Percentiles rank a stretch among this genome's conserved stretches.
phyloP scores from a whole-genome alignment of 2,797 vertebrate species.

The Trachurus trachurus region DNA sequence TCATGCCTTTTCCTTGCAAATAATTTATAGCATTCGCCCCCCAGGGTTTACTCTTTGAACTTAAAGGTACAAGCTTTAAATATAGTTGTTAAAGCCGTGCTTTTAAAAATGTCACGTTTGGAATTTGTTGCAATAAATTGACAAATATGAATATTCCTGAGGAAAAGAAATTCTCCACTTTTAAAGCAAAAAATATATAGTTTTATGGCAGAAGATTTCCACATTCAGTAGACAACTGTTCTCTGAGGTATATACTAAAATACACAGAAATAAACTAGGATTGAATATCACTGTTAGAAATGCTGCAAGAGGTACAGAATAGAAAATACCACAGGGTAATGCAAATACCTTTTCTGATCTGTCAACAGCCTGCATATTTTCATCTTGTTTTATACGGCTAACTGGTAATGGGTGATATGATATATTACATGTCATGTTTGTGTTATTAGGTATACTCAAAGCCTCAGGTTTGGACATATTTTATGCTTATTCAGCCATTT shows the following conservation, averaged over 20 bases:
- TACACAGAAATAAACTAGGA: not conserved
- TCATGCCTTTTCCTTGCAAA: constrained; percentile 86
- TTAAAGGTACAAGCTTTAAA: constrained; percentile 84
- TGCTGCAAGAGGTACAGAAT: constrained; percentile 52
- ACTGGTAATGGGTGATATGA: constrained; percentile 90
- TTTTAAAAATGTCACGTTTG: constrained; percentile 61
- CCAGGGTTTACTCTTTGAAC: constrained; percentile 86
- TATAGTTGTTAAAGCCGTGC: constrained; percentile 57
- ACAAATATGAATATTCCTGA: constrained; percentile 10
- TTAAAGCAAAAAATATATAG: not conserved
- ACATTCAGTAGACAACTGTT: not conserved
- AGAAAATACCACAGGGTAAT: constrained; percentile 72
- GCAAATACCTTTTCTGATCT: constrained; percentile 78
- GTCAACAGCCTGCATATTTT: constrained; percentile 76
- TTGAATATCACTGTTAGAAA: constrained; percentile 41
- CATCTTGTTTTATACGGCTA: constrained; percentile 78
- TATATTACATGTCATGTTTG: constrained; percentile 92
- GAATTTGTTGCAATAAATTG: constrained; percentile 41
- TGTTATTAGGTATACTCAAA: constrained; percentile 88
- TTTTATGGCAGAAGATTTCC: not conserved
- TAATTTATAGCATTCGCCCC: constrained; percentile 84
- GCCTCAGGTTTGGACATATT: constrained; percentile 88
- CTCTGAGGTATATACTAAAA: not conserved
- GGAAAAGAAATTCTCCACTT: not conserved
- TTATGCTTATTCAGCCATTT: constrained; percentile 98